These are phyloP conservation scores for Lypha dubia DNA, from an alignment of 2,888 invertebrate genomes.

Conservation along the genomic window DNA sequence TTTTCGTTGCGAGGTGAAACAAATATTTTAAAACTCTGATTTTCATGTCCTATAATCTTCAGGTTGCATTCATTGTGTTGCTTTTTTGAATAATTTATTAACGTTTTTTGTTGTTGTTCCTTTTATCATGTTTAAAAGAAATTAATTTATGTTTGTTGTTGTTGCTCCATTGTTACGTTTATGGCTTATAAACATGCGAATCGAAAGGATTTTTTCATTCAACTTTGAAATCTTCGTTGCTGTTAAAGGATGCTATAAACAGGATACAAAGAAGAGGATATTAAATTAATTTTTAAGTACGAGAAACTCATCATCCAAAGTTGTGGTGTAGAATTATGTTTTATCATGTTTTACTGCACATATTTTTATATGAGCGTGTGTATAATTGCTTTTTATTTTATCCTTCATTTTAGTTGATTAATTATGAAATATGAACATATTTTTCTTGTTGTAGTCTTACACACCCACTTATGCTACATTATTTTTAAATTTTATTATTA, in stretches of 20 bases:
- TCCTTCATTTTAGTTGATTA: slow-evolving; percentile 43
- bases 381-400: not conserved
- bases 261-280: slow-evolving; percentile 76
- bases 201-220: slow-evolving; percentile 71
- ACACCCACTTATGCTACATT: not conserved
- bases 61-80: slow-evolving; percentile 16
- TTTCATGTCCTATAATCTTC: not conserved
- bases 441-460: slow-evolving; percentile 18
- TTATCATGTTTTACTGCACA: slow-evolving; percentile 46
- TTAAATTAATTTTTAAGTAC: slow-evolving; percentile 82
- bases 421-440: slow-evolving; percentile 62
- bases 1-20: not conserved
- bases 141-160: slow-evolving; percentile 61
- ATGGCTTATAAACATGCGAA: slow-evolving; percentile 78
- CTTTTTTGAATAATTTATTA: slow-evolving; percentile 32
- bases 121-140: slow-evolving; percentile 64
- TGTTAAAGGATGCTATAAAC: slow-evolving; percentile 75
- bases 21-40: slow-evolving; percentile 18
- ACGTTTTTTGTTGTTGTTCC: slow-evolving; percentile 69
- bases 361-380: slow-evolving; percentile 17
- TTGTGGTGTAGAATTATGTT: slow-evolving; percentile 60
- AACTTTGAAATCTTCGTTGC: slow-evolving; percentile 15
- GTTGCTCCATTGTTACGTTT: slow-evolving; percentile 72
- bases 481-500: not conserved
- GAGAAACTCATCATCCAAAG: slow-evolving; percentile 70